These are phyloP conservation scores for Melanotaenia maccullochi DNA, from an alignment of 2,797 vertebrate species.

Conservation along the genomic window DNA sequence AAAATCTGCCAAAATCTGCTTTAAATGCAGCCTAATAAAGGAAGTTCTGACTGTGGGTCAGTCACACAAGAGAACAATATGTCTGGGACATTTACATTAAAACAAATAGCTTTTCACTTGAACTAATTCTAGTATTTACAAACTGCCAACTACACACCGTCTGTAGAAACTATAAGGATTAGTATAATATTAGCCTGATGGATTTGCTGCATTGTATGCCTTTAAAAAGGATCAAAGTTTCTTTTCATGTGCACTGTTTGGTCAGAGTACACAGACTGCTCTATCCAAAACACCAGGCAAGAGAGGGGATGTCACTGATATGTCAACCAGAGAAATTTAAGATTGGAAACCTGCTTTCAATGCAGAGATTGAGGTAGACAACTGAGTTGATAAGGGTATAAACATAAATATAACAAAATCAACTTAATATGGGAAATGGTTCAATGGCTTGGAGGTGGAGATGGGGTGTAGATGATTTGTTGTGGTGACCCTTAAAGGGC, in stretches of 20 bases:
- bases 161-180: background rate
- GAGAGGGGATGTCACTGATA: background rate
- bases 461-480: background rate
- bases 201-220: background rate
- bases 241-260: background rate
- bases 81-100: background rate
- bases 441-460: background rate
- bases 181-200: background rate
- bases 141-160: background rate
- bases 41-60: background rate
- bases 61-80: background rate
- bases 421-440: background rate
- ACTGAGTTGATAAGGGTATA: background rate
- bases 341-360: background rate
- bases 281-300: background rate
- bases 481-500: no score
- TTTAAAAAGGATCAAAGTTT: background rate
- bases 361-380: background rate
- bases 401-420: no score
- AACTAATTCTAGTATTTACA: background rate
- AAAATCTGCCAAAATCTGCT: background rate
- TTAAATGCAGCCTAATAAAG: background rate
- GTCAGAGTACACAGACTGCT: background rate
- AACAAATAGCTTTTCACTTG: background rate
- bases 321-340: background rate